phyloP scores from a whole-genome alignment of 2,113 vertebrate species.

The Hemiprocne comata region DNA sequence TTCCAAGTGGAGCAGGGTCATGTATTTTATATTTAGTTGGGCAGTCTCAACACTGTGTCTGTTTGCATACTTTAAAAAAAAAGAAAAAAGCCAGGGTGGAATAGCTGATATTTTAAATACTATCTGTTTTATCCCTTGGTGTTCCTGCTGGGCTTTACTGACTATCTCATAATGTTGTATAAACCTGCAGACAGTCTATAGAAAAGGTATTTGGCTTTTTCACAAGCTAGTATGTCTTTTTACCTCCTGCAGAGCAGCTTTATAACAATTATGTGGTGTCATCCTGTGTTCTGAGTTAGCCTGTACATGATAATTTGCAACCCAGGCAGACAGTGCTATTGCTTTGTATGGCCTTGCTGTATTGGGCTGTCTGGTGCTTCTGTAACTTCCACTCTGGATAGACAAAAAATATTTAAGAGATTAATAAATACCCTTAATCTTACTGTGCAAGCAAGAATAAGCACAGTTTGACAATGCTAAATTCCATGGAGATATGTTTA shows the following conservation, averaged over 20 bases:
- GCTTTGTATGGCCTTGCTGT: not conserved
- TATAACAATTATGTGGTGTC: not conserved
- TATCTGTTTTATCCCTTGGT: not conserved
- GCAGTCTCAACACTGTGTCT: not conserved
- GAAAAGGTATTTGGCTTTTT: not conserved
- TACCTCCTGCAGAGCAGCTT: not conserved
- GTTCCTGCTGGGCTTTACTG: not conserved
- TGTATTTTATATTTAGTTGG: not conserved
- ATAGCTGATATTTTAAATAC: not conserved
- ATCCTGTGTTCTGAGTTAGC: not conserved
- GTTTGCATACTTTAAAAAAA: not conserved
- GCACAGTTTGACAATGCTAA: not conserved
- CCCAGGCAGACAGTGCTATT: accelerated
- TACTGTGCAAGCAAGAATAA: not conserved
- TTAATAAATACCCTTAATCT: not conserved
- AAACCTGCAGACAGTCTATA: not conserved
- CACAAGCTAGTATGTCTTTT: not conserved
- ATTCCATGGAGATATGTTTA: not conserved
- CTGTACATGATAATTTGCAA: not conserved
- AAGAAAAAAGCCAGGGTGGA: accelerated
- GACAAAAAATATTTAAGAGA: not conserved
- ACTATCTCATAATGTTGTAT: not conserved
- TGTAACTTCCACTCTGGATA: not conserved
- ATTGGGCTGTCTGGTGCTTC: not conserved
- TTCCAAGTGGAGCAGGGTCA: not conserved